Conservation (phyloP, 2,888 invertebrate species). For the Fragum sueziense region DNA sequence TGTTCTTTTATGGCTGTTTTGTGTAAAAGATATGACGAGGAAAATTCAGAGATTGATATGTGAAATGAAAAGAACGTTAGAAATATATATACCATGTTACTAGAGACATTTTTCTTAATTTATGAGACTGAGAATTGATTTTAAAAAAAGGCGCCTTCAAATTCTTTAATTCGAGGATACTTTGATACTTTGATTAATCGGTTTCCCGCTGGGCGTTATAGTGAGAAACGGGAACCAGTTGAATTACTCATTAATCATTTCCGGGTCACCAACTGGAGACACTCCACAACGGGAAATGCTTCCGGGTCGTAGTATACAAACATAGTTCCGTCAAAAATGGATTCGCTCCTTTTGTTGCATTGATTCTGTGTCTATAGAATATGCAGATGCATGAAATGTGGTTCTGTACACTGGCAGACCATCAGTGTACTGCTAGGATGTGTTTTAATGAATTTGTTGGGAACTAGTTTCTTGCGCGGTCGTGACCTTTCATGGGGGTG, state of each 20-base stretch:
- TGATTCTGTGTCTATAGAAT: too few relatives aligned
- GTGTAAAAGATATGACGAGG: background rate
- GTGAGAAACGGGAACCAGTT: background rate
- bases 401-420: too few relatives aligned
- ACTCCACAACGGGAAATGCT: too few relatives aligned
- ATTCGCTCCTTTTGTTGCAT: too few relatives aligned
- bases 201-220: background rate
- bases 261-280: conserved; percentile 3
- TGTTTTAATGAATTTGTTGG: too few relatives aligned
- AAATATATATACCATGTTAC: conserved; percentile 2
- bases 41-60: background rate
- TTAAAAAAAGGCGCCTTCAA: background rate
- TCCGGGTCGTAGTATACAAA: too few relatives aligned
- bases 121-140: background rate
- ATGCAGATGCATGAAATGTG: too few relatives aligned
- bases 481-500: too few relatives aligned
- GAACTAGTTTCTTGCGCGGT: too few relatives aligned
- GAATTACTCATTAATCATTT: background rate
- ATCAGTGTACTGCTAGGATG: too few relatives aligned
- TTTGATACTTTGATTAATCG: background rate
- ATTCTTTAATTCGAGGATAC: background rate
- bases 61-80: background rate
- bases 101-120: background rate
- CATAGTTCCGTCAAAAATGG: too few relatives aligned
- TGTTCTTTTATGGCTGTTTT: background rate